Percentiles rank a stretch among this genome's conserved stretches.
These are phyloP conservation scores for Drosophila pachea DNA, from an alignment of 1,140 invertebrate species.

Conservation along the genomic window DNA sequence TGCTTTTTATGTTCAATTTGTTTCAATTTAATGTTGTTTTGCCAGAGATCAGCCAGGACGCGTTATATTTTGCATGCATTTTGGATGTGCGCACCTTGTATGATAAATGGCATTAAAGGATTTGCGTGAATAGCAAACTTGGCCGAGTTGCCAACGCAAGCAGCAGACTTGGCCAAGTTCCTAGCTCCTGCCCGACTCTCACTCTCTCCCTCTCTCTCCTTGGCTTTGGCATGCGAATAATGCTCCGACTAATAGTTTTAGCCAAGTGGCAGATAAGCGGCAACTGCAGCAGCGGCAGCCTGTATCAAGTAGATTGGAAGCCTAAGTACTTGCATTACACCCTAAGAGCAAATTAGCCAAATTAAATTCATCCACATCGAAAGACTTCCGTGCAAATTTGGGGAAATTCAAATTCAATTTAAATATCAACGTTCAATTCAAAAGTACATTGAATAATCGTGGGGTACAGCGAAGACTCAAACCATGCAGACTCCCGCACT, in stretches of 20 bases:
- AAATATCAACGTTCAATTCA: no score
- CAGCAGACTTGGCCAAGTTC: slow-evolving; percentile 25
- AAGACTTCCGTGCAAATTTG: no score
- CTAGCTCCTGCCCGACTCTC: slow-evolving; percentile 11
- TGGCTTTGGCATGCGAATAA: slow-evolving; percentile 19
- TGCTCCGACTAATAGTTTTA: slow-evolving; percentile 8
- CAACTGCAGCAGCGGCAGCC: neutral
- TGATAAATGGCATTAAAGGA: slow-evolving; percentile 75
- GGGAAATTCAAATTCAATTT: no score
- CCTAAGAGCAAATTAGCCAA: no score
- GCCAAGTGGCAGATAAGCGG: no score
- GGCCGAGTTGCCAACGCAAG: slow-evolving; percentile 40
- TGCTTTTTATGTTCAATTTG: slow-evolving; percentile 77
- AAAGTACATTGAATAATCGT: no score
- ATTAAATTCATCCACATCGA: no score
- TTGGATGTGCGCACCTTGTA: slow-evolving; percentile 53
- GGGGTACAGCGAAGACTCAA: no score
- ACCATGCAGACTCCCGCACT: no score
- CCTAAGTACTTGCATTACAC: neutral
- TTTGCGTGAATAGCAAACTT: slow-evolving; percentile 70
- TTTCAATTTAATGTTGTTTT: slow-evolving; percentile 77
- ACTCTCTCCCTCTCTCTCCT: slow-evolving; percentile 5
- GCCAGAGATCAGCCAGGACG: slow-evolving; percentile 63
- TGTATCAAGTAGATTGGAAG: neutral
- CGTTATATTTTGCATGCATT: slow-evolving; percentile 73